phyloP scores from a whole-genome alignment of 2,888 invertebrate genomes.

The Anodontia alba region DNA sequence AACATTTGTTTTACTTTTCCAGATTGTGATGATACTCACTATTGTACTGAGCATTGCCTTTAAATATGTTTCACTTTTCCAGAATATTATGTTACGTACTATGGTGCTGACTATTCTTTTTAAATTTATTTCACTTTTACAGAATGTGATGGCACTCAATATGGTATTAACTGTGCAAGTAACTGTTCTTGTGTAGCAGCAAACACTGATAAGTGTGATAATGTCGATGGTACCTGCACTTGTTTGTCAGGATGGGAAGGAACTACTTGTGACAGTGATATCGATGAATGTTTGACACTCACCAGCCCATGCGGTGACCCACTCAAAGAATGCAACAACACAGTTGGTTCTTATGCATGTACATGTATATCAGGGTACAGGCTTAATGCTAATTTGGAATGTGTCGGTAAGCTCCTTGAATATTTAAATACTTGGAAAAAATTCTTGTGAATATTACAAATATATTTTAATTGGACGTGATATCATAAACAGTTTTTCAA shows the following conservation, averaged over 20 bases:
- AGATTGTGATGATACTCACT: too few relatives aligned
- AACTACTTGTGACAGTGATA: conserved; percentile 41
- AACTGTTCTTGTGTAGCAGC: conserved; percentile 38
- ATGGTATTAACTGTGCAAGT: conserved; percentile 43
- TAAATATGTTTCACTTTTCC: too few relatives aligned
- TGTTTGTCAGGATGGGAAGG: conserved; percentile 56
- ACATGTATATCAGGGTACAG: conserved; percentile 48
- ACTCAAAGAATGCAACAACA: conserved; percentile 47
- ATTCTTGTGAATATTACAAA: too few relatives aligned
- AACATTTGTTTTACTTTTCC: too few relatives aligned
- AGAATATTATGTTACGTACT: too few relatives aligned
- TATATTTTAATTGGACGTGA: too few relatives aligned
- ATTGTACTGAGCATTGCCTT: too few relatives aligned
- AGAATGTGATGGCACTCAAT: conserved; percentile 41
- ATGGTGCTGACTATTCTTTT: too few relatives aligned
- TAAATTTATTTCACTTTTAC: neutral
- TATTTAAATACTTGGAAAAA: too few relatives aligned
- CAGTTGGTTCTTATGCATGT: conserved; percentile 49
- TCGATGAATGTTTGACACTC: conserved; percentile 48
- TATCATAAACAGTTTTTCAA: too few relatives aligned
- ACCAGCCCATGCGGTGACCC: conserved; percentile 36
- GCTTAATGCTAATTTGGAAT: conserved; percentile 27
- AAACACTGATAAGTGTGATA: conserved; percentile 49
- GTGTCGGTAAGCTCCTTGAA: conserved; percentile 40
- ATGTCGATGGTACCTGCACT: conserved; percentile 49